Evolutionary conservation across 2,113 vertebrate species (phyloP).

Genomic region (Apaloderma vittatum): DNA sequence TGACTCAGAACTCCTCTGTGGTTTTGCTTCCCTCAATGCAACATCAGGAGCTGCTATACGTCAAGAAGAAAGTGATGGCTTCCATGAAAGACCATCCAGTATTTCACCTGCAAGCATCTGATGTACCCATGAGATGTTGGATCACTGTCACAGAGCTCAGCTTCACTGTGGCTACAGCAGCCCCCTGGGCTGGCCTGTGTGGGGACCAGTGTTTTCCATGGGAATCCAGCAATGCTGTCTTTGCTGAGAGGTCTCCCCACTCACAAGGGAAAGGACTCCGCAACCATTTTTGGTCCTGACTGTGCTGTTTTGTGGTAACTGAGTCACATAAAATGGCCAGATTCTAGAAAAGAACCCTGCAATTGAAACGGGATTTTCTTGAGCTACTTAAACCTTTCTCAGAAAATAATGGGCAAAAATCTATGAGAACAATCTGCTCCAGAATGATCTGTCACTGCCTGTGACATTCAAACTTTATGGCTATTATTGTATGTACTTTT

Average conservation of each 20-base stretch:
- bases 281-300: background rate
- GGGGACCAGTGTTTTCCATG: background rate
- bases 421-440: background rate
- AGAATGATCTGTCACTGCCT: conserved; percentile 18
- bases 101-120: background rate
- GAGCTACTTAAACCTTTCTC: background rate
- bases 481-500: conserved; percentile 59
- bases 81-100: background rate
- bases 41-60: background rate
- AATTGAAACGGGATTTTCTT: conserved; percentile 14
- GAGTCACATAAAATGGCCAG: background rate
- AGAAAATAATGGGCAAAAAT: conserved; percentile 31
- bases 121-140: background rate
- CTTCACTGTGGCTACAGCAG: background rate
- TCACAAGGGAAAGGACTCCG: background rate
- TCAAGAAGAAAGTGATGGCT: background rate
- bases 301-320: background rate
- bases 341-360: background rate
- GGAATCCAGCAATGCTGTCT: background rate
- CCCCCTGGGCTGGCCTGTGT: background rate
- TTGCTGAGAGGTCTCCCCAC: background rate
- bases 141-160: background rate
- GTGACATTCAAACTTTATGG: conserved; percentile 56
- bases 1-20: background rate
- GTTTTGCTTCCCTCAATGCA: background rate